Evolutionary conservation across 1,140 invertebrate genomes (phyloP).

Genomic region (Anoplolepis gracilipes): DNA sequence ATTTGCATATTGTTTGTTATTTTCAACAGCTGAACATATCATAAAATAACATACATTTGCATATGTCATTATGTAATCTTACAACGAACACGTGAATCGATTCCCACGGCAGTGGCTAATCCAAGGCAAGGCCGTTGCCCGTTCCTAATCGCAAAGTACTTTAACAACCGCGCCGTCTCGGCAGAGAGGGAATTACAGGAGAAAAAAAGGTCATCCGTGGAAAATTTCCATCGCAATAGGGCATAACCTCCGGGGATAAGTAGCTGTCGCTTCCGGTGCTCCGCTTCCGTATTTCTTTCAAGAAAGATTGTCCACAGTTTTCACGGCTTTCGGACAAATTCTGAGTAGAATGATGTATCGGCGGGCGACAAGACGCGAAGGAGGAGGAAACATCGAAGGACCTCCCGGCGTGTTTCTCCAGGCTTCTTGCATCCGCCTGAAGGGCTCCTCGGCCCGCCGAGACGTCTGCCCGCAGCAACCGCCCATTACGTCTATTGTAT

Average conservation of each 20-base stretch:
- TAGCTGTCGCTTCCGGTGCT: slow-evolving; percentile 79
- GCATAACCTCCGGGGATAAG: slow-evolving; percentile 77
- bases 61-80: not conserved
- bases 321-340: slow-evolving; percentile 81
- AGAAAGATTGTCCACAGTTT: slow-evolving; percentile 78
- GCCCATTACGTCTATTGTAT: slow-evolving; percentile 76
- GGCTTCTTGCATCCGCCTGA: slow-evolving; percentile 69
- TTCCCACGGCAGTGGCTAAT: not conserved
- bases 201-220: slow-evolving; percentile 66
- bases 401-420: slow-evolving; percentile 75
- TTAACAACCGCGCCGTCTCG: not conserved
- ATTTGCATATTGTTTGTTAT: slow-evolving; percentile 54
- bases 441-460: slow-evolving; percentile 64
- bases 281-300: slow-evolving; percentile 40
- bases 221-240: slow-evolving; percentile 73
- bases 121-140: not conserved
- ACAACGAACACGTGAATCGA: not conserved
- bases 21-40: slow-evolving; percentile 2
- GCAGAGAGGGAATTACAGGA: not conserved
- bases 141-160: not conserved
- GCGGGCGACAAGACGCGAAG: slow-evolving; percentile 64
- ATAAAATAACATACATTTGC: slow-evolving; percentile 27
- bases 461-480: slow-evolving; percentile 77
- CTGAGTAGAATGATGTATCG: slow-evolving; percentile 83
- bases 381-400: slow-evolving; percentile 77